Evolutionary conservation across 92 coral and sea anemone species (phyloP), one percentile per base, ranked within the genome.

Genomic region (Pocillopora meandrina): DNA sequence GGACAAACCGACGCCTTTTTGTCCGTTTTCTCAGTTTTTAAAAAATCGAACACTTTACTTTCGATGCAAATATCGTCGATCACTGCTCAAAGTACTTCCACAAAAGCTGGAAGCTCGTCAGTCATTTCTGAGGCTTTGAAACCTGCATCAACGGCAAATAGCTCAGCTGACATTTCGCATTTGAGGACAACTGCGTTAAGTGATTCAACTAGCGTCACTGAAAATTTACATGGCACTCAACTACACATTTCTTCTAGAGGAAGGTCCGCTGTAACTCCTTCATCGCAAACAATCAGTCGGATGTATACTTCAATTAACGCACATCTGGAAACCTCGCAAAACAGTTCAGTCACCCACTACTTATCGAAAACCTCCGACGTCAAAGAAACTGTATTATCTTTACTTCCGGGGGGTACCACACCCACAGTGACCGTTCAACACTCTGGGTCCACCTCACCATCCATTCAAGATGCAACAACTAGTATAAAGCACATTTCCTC

Each of bases 1-100:
- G 26, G 64, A 20, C 56, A 26, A 61, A 83, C 72, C 58, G 23
- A 47, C 56, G 26, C 79, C 10, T 82, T 52, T 26, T 69, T 77
- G 17, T 42, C 78, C 0, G 10, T 13, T 59, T 16, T 10, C 18
- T 74, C 86, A 21, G 63, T 79, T 64, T 59, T 13, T 12, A 63
- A 10, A 10, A 60, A 1, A 5, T 1, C 61, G 20, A 81, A 71
- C 42, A 7, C 33, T 59, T 81, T 69, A 10, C 68, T 18, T 19
- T 68, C 56, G 12, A 17, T 68, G 11, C 84, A 0, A 23, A 15
- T 20, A 14, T 1, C 20, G 59, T 18, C 34, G 59, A 69, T 20
- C 7, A 19, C 18, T 36, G 23, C 31, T 20, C 68, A 59, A 58
- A 70, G 61, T 26, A 31, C n/a, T 34, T 13, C 56, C 73, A 12